Evolutionary conservation across 2,888 invertebrate genomes (phyloP), one percentile per base, ranked within the genome.

Genomic region (Drosophila subsilvestris): DNA sequence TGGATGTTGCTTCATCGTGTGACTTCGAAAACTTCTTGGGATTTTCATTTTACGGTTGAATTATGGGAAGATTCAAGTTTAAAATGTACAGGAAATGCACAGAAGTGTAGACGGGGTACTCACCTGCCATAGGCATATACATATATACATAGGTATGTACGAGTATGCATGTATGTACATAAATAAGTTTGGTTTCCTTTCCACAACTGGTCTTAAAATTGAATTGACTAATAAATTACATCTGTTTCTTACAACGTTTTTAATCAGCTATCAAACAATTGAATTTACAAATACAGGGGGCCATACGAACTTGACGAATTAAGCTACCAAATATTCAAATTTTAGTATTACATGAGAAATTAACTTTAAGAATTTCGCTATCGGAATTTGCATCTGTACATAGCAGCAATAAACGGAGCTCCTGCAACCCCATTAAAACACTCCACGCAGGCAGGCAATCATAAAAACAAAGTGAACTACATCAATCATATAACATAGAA

Each of bases 391-490:
- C 6, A n/a, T 1, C 37, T 32, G 3, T 12, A n/a, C n/a, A n/a
- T 4, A 32, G 32, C 1, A 12, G 4, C 12, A 70, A 20, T 27
- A 27, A 27, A 27, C 9, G 17, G 1, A 27, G 6, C 6, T 49
- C 14, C 22, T n/a, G 20, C 27, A 25, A 42, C 20, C 20, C 32
- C 1, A 17, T 54, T 25, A n/a, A 1, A 70, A 22, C 2, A 63
- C 0, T 9, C 69, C 63, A 8, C 81, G 78, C 1, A 83, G 37
- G n/a, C 67, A 65, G 9, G 58, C 53, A 20, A 78, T 51, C 1
- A 67, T 45, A 18, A 71, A 2, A 2, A 76, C 10, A 1, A 80
- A 29, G 25, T 84, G 79, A 3, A 58, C 67, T 25, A 84, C 6
- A 53, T 56, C 47, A 3, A 78, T 43, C 7, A 74, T 22, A 49